Conservation (phyloP, 2,113 vertebrate genomes). For the Crypturellus undulatus region DNA sequence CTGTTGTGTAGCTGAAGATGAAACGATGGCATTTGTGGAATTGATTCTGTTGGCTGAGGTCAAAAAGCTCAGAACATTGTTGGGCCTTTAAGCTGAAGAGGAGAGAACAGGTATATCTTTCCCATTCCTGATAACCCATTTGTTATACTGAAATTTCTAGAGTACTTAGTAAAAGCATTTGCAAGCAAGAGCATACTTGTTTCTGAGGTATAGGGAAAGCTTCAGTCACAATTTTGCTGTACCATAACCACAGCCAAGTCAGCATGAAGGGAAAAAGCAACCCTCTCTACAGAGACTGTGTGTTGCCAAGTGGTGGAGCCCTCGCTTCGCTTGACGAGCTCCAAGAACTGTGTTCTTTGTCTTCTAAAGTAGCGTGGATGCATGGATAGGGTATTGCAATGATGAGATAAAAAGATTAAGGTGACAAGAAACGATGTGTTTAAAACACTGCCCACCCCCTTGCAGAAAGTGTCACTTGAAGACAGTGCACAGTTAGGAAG, state of each 20-base stretch:
- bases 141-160: background rate
- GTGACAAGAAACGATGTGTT: background rate
- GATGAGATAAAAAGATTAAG: background rate
- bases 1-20: rapidly evolving
- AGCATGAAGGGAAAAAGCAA: background rate
- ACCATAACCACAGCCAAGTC: background rate
- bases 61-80: background rate
- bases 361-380: background rate
- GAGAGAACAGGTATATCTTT: background rate
- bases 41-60: background rate
- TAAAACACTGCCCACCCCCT: background rate
- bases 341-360: background rate
- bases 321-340: background rate
- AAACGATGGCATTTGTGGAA: background rate
- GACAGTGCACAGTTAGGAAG: background rate
- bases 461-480: background rate
- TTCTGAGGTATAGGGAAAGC: background rate
- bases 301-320: conserved; percentile 40
- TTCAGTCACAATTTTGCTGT: background rate
- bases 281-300: background rate
- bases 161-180: background rate
- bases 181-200: background rate
- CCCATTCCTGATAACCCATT: background rate
- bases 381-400: background rate
- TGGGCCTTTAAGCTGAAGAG: background rate